Evolutionary conservation across 2,113 vertebrate species (phyloP).

Genomic region (Agapornis roseicollis): DNA sequence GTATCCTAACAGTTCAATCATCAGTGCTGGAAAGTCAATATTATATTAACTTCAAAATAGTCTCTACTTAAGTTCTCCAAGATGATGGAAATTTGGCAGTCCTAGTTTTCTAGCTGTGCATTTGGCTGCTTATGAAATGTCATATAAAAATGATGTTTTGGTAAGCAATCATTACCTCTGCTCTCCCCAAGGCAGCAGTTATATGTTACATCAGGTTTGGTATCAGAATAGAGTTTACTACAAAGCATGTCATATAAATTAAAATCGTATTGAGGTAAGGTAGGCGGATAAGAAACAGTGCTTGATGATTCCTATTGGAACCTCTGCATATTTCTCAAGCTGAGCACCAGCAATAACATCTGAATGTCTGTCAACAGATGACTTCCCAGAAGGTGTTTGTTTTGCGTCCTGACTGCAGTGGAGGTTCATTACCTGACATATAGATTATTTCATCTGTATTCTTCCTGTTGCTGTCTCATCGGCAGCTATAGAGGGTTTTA

Average conservation of each 20-base stretch:
- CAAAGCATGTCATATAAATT: not conserved
- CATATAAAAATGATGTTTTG: constrained; percentile 31
- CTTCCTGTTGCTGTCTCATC: not conserved
- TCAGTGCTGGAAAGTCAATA: constrained; percentile 53
- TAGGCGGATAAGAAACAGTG: not conserved
- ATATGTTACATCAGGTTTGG: not conserved
- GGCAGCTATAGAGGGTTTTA: not conserved
- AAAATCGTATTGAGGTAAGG: not conserved
- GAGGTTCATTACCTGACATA: not conserved
- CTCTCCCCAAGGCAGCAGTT: not conserved
- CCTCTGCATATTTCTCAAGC: not conserved
- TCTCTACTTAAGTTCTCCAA: constrained; percentile 10
- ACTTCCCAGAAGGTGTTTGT: constrained; percentile 2
- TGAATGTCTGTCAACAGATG: not conserved
- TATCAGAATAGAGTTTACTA: not conserved
- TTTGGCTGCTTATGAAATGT: constrained; percentile 17
- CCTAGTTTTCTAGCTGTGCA: not conserved
- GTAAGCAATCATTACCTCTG: not conserved
- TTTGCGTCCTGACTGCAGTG: not conserved
- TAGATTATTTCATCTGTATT: not conserved
- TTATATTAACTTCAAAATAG: constrained; percentile 30
- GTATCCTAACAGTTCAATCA: constrained; percentile 7
- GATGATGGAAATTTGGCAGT: constrained; percentile 36
- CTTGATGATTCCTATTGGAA: not conserved
- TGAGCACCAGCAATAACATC: not conserved